Percentiles rank a stretch among this genome's conserved stretches.
These are phyloP conservation scores for Trichechus manatus DNA, from an alignment of 2,113 vertebrate species.

Conservation along the genomic window DNA sequence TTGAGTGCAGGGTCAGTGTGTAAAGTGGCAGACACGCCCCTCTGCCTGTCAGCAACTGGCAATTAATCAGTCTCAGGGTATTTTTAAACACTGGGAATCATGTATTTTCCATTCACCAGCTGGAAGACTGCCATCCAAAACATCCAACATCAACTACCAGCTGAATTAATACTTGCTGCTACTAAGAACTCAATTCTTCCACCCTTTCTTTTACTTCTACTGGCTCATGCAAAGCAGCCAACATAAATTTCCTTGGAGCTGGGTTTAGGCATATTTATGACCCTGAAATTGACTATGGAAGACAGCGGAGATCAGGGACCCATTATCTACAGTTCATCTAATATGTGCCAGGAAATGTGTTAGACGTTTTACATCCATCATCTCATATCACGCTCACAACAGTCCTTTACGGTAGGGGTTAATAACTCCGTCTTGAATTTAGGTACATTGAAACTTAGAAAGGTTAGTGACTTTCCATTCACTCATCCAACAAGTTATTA, in stretches of 20 bases:
- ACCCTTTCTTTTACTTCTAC: conserved; percentile 61
- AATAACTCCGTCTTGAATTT: conserved; percentile 20
- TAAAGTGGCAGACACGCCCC: conserved; percentile 59
- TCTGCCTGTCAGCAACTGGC: conserved; percentile 50
- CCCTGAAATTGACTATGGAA: not conserved
- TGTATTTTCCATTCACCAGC: conserved; percentile 82
- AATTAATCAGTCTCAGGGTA: conserved; percentile 85
- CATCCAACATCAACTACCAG: conserved; percentile 79
- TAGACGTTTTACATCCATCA: not conserved
- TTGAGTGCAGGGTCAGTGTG: conserved; percentile 72
- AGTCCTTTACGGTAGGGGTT: not conserved
- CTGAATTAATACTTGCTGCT: conserved; percentile 80
- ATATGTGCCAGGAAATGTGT: not conserved
- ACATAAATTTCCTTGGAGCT: conserved; percentile 59
- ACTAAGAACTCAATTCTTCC: conserved; percentile 56
- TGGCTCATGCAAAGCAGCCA: conserved; percentile 73
- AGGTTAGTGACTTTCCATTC: not conserved
- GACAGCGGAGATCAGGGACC: not conserved
- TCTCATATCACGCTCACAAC: not conserved
- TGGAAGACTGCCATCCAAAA: conserved; percentile 86
- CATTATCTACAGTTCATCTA: not conserved
- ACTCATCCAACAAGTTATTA: not conserved
- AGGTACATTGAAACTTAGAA: conserved; percentile 33
- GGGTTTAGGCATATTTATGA: conserved; percentile 58
- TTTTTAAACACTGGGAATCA: conserved; percentile 84